Conservation (phyloP, 1,140 invertebrate genomes). For the Octopus sinensis region DNA sequence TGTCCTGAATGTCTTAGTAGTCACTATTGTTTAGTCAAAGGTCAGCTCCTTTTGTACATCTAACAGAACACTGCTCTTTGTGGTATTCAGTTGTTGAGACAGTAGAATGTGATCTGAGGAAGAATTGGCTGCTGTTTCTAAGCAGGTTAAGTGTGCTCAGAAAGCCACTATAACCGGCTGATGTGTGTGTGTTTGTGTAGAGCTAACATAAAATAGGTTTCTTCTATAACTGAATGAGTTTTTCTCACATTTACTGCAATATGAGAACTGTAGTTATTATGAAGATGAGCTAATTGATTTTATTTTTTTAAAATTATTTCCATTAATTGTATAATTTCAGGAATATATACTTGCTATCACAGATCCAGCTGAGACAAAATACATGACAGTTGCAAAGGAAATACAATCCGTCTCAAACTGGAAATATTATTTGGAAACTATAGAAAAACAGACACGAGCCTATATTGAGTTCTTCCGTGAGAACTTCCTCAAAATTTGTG, state of each 20-base stretch:
- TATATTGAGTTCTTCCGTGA: conserved; percentile 25
- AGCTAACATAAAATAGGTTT: neutral
- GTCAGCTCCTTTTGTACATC: no score
- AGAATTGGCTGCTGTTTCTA: neutral
- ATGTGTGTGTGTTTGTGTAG: neutral
- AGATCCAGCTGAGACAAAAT: conserved; percentile 29
- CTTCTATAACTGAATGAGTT: neutral
- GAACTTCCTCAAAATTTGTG: conserved; percentile 32
- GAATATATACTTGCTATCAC: conserved; percentile 39
- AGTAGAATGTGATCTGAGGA: no score
- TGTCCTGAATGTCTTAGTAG: no score
- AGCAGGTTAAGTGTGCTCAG: neutral
- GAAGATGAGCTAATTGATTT: neutral
- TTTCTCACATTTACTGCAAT: neutral
- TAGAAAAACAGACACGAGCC: conserved; percentile 42
- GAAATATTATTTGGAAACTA: conserved; percentile 28
- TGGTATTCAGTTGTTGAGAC: no score
- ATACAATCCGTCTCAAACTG: conserved; percentile 22
- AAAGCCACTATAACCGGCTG: neutral
- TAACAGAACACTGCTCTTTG: no score
- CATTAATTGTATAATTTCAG: conserved; percentile 27
- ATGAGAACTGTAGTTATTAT: no score
- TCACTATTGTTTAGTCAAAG: no score
- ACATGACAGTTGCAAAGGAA: conserved; percentile 25
- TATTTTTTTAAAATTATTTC: neutral